Base-by-base conservation (phyloP, 2,888 invertebrate species). In the Hirtodrosophila trivittata region DNA sequence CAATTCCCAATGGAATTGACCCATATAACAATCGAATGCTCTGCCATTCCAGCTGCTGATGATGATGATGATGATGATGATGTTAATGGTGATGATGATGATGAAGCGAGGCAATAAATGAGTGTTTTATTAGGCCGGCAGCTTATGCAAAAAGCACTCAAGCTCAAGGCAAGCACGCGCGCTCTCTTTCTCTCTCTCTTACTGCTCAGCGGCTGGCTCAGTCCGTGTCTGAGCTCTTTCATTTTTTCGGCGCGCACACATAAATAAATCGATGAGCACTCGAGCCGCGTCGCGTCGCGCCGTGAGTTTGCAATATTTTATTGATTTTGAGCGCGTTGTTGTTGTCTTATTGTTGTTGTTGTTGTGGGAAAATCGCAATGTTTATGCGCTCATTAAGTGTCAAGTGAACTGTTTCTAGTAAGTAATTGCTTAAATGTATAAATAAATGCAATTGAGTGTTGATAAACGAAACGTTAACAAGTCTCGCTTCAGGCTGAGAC, bases 1-100 rank as follows among this genome's bases (percentile, higher is more conserved):
- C 73, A 82, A 89, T 87, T 89, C 90, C 89, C 89, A 88, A 67
- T 89, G 88, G 89, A 89, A 87, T 67, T 89, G 89, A 90, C 90
- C 89, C 88, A 90, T 85, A 89, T 89, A 78, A 76, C 60, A 66
- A 66, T 65, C 60, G 46, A 64, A 60, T 60, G 16, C 66, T 57
- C 75, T 73, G 75, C 56, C 14, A 14, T 75, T 71, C 75, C 75
- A 70, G 70, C 77, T 33, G 33, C 47, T 28, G 14, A 5, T 37
- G 46, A 38, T 57, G 43, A 55, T 46, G 55, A 33, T 65, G 54
- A 3, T 10, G 45, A 49, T 28, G 30, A 30, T 21, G 38, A 45
- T 28, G 46, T 28, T 10, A 26, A 43, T 52, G 59, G 30, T 51
- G 45, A 35, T 58, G 64, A 49, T 57, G 30, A 57, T 66, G 69